These are phyloP conservation scores for Rhynchotus rufescens DNA, from an alignment of 2,797 vertebrate species.

Conservation along the genomic window DNA sequence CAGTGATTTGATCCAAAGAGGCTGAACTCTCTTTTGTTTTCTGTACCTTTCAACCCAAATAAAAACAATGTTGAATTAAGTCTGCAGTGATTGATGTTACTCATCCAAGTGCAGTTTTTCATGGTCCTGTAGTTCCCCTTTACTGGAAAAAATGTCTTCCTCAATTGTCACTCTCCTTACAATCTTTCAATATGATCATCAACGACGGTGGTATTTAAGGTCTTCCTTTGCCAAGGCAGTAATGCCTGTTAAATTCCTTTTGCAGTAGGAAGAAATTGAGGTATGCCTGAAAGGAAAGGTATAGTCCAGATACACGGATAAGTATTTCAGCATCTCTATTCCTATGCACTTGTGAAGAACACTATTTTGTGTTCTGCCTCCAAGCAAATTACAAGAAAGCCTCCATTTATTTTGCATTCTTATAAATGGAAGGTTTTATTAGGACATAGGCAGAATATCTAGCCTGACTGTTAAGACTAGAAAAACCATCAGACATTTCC, in stretches of 20 bases:
- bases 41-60: neutral
- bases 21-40: neutral
- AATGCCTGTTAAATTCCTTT: neutral
- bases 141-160: neutral
- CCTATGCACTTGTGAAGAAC: neutral
- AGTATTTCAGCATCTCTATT: neutral
- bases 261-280: neutral
- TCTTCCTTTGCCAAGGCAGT: neutral
- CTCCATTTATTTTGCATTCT: neutral
- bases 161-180: neutral
- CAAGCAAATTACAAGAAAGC: fast-evolving
- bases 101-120: neutral
- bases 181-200: neutral
- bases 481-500: neutral
- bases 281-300: neutral
- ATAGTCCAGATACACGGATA: neutral
- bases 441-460: neutral
- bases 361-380: neutral
- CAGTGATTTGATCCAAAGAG: neutral
- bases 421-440: neutral
- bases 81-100: neutral
- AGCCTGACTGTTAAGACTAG: neutral
- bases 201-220: neutral
- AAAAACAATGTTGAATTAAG: neutral
- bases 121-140: neutral